Evolutionary conservation across 2,797 vertebrate species (phyloP), one percentile per base, ranked within the genome.

Genomic region (Erpetoichthys calabaricus): DNA sequence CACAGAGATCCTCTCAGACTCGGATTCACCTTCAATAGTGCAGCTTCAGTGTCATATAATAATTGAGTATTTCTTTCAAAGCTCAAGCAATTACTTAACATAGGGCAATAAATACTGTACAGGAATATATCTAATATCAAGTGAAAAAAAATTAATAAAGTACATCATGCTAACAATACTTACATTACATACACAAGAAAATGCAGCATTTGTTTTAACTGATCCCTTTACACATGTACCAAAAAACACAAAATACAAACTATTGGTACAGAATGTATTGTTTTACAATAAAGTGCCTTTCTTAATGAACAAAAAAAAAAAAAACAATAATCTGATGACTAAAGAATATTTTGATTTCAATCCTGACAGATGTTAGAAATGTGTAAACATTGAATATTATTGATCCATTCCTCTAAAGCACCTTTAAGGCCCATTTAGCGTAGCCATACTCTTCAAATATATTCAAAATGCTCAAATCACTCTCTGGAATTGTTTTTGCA

Each of bases 61-160:
- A 73, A 73, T 69, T 46, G 58, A 63, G 58, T 59, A 60, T 59
- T 60, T 60, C 55, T 63, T 61, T 80, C 71, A 81, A 83, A 84
- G 73, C 72, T 69, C 77, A 65, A 72, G 69, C 67, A 74, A 73
- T 76, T 65, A 64, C 64, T 73, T 59, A 67, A 78, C 78, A 80
- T 46, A 60, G 68, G 67, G 79, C 75, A 86, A 87, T 86, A 87
- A 87, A 86, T 86, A 87, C 84, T 87, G 82, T 86, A 86, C 83
- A 86, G 76, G 71, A 77, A 74, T 63, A 76, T 72, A 79, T 73
- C 77, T 76, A 80, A 76, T 72, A 75, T 71, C 71, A 78, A 67
- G 70, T 41, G 52, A 70, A 79, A 77, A 73, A 70, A 78, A 75
- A 80, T 73, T 69, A 72, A 60, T 57, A 25, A 56, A 56, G 42